These are phyloP conservation scores for Macrotis lagotis DNA, from an alignment of 2,113 vertebrate genomes.

Conservation along the genomic window DNA sequence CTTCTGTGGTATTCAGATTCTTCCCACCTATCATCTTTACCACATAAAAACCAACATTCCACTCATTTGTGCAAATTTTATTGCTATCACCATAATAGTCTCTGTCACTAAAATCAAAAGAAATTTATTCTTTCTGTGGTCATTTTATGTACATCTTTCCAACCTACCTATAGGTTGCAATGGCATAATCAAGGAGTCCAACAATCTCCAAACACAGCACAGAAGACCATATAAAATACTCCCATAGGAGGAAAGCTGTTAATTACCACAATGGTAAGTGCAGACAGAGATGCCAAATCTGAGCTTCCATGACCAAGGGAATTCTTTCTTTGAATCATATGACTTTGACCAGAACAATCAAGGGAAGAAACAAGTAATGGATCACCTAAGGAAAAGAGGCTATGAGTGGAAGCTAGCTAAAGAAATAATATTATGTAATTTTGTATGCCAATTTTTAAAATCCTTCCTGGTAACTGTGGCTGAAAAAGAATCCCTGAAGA, in stretches of 20 bases:
- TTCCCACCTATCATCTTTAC: neutral
- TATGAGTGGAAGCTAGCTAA: neutral
- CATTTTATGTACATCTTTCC: neutral
- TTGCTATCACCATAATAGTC: neutral
- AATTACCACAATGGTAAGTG: neutral
- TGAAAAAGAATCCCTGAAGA: neutral
- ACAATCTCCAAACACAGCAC: neutral
- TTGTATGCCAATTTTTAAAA: neutral
- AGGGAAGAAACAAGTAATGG: neutral
- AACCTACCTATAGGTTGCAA: neutral
- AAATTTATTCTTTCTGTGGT: neutral
- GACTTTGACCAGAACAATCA: neutral
- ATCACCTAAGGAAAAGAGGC: neutral
- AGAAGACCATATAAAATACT: neutral
- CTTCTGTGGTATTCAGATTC: neutral
- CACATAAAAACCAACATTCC: neutral
- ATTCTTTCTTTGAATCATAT: neutral
- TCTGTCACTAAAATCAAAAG: neutral
- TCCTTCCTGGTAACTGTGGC: neutral
- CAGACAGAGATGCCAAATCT: neutral
- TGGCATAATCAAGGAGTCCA: neutral
- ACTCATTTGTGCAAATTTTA: neutral
- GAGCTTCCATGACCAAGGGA: neutral
- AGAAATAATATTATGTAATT: neutral
- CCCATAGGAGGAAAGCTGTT: neutral